Percentiles rank a stretch among this genome's conserved stretches.
phyloP scores from a whole-genome alignment of 2,113 vertebrate genomes.

The Tringa solitaria region DNA sequence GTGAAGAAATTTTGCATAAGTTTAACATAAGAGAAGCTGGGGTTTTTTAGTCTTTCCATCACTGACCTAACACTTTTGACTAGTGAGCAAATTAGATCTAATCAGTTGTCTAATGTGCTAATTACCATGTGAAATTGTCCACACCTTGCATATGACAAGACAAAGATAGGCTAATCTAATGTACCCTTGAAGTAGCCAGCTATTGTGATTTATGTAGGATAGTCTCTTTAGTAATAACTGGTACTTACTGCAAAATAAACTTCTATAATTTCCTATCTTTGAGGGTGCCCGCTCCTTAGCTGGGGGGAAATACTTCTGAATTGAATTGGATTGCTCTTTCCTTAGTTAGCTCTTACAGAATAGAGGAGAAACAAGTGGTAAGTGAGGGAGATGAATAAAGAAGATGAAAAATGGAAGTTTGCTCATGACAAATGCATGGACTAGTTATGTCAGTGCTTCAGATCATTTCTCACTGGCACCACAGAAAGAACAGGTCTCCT shows the following conservation, averaged over 20 bases:
- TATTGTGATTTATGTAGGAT: background rate
- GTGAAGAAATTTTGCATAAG: background rate
- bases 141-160: background rate
- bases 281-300: background rate
- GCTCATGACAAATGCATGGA: background rate
- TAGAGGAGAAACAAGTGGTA: background rate
- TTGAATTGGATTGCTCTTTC: background rate
- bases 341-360: background rate
- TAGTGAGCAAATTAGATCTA: background rate
- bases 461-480: background rate
- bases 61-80: background rate
- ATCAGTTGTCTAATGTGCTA: background rate
- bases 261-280: background rate
- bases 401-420: background rate
- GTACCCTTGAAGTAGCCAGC: background rate
- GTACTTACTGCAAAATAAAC: background rate
- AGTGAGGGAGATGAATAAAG: background rate
- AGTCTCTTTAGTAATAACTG: background rate
- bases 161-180: background rate
- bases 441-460: background rate
- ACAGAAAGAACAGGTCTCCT: background rate
- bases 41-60: background rate
- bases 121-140: background rate
- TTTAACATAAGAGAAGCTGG: background rate
- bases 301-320: background rate